These are phyloP conservation scores for Odontesthes bonariensis DNA, from an alignment of 2,113 vertebrate genomes.

Conservation along the genomic window DNA sequence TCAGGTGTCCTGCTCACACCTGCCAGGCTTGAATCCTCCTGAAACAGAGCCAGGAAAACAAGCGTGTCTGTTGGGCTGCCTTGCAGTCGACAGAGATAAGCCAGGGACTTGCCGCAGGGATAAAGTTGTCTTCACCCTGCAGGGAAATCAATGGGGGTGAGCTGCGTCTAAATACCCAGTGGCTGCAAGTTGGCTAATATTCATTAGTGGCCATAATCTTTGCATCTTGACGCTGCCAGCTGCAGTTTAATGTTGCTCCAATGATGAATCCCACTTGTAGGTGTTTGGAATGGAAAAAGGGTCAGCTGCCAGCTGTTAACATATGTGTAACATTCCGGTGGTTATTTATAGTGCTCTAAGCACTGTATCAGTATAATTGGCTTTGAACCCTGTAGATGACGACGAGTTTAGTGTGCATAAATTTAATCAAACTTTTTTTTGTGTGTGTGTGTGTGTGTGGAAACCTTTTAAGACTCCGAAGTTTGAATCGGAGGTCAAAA, in stretches of 20 bases:
- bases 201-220: slow-evolving; percentile 69
- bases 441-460: too few relatives aligned
- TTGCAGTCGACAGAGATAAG: slow-evolving; percentile 48
- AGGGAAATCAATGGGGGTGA: slow-evolving; percentile 60
- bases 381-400: neutral
- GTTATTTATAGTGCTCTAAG: slow-evolving; percentile 46
- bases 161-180: slow-evolving; percentile 57
- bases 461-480: neutral
- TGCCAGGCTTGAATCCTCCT: slow-evolving; percentile 39
- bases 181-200: slow-evolving; percentile 61
- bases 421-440: neutral
- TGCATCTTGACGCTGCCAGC: slow-evolving; percentile 61
- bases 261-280: slow-evolving; percentile 39
- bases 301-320: slow-evolving; percentile 55
- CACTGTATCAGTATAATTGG: slow-evolving; percentile 4
- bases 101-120: slow-evolving; percentile 62
- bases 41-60: slow-evolving; percentile 47
- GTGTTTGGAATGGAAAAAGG: slow-evolving; percentile 51
- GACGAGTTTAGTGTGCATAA: neutral
- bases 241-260: slow-evolving; percentile 52
- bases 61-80: slow-evolving; percentile 33
- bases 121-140: slow-evolving; percentile 72
- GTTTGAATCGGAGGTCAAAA: slow-evolving; percentile 32
- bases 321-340: neutral
- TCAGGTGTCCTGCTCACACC: slow-evolving; percentile 54